Evolutionary conservation across 2,797 vertebrate genomes (phyloP).

Genomic region (Anisognathus igniventris): DNA sequence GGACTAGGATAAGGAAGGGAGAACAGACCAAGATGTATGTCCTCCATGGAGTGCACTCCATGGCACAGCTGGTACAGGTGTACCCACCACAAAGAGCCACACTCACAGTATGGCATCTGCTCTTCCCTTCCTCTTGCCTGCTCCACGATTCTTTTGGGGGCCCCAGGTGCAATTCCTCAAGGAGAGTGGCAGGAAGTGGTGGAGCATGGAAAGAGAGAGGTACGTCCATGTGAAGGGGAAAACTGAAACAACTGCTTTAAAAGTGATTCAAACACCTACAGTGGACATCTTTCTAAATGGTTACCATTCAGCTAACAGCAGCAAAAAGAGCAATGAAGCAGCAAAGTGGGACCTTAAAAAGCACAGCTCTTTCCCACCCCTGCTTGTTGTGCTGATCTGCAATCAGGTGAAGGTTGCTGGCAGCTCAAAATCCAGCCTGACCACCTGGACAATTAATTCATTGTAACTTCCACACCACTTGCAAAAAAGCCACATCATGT

Average conservation of each 20-base stretch:
- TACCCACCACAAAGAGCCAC: fast-evolving
- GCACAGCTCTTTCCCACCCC: background rate
- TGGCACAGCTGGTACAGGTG: background rate
- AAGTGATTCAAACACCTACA: fast-evolving
- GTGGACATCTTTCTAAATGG: background rate
- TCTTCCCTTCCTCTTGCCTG: background rate
- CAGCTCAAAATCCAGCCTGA: background rate
- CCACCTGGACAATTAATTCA: background rate
- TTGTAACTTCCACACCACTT: background rate
- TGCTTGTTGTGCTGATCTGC: background rate
- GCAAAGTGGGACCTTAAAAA: background rate
- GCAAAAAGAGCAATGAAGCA: background rate
- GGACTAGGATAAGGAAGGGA: background rate
- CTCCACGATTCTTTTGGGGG: background rate
- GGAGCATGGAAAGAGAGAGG: background rate
- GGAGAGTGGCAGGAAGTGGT: background rate
- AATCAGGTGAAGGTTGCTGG: background rate
- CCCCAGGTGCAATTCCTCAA: background rate
- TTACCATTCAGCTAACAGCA: background rate
- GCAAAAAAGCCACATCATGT: background rate
- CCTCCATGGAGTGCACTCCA: fast-evolving
- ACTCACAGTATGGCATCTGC: background rate
- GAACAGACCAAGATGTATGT: background rate
- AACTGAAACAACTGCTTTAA: background rate
- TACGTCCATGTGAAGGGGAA: background rate